Evolutionary conservation across 2,113 vertebrate genomes (phyloP).

Genomic region (Percopsis transmontana): DNA sequence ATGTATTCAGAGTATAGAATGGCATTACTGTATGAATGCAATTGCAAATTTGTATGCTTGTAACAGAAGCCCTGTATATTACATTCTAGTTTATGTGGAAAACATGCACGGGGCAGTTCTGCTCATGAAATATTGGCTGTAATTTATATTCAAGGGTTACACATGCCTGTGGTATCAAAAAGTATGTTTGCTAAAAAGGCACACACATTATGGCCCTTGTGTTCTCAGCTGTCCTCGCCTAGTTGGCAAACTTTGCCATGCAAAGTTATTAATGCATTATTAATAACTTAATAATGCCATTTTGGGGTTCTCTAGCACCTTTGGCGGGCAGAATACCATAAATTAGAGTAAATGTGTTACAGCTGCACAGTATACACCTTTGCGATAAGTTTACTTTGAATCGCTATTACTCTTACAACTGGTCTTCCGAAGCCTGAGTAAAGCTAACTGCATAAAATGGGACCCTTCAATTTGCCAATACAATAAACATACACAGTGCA

Average conservation of each 20-base stretch:
- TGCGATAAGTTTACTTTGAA: too few relatives aligned
- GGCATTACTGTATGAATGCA: neutral
- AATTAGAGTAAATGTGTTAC: neutral
- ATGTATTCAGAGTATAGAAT: neutral
- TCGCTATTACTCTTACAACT: too few relatives aligned
- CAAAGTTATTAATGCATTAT: too few relatives aligned
- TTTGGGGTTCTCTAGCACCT: constrained; percentile 4
- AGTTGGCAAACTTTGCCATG: constrained; percentile 38
- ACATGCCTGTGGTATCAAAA: constrained; percentile 24
- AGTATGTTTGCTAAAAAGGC: constrained; percentile 46
- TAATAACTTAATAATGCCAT: constrained; percentile 20
- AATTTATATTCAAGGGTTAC: constrained; percentile 18
- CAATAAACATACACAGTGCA: too few relatives aligned
- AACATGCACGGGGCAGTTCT: neutral
- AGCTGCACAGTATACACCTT: too few relatives aligned
- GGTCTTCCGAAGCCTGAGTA: too few relatives aligned
- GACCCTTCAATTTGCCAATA: too few relatives aligned
- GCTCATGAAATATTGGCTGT: constrained; percentile 35
- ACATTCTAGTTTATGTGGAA: constrained; percentile 1
- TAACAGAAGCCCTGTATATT: constrained; percentile 1
- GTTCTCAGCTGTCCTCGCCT: constrained; percentile 58
- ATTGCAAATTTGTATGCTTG: neutral
- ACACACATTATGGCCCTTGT: constrained; percentile 36
- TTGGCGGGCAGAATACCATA: constrained; percentile 2
- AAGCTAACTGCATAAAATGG: too few relatives aligned